These are phyloP conservation scores for Diaprepes abbreviatus DNA, from an alignment of 2,888 invertebrate genomes.

Conservation along the genomic window DNA sequence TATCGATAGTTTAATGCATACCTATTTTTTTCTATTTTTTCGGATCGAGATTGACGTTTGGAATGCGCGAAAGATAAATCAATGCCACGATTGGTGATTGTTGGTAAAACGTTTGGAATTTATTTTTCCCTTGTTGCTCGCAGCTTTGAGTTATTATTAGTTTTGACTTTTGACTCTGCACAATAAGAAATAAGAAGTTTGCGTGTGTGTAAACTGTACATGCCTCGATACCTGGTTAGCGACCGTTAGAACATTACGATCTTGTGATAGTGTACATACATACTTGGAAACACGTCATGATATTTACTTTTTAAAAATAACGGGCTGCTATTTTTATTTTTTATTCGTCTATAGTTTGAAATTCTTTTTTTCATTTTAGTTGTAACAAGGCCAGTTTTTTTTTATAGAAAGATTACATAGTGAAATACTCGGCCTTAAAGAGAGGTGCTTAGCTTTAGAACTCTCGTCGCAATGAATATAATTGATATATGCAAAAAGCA, in stretches of 20 bases:
- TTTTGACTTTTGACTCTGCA: slow-evolving; percentile 42
- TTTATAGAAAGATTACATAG: no score
- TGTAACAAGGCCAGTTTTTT: no score
- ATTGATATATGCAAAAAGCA: no score
- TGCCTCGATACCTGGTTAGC: slow-evolving; percentile 18
- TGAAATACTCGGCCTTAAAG: no score
- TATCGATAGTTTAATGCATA: neutral
- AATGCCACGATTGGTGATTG: slow-evolving; percentile 22
- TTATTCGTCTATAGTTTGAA: no score
- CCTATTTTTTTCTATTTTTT: neutral
- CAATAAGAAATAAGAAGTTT: slow-evolving; percentile 31
- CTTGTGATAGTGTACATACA: slow-evolving; percentile 29
- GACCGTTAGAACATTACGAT: slow-evolving; percentile 40
- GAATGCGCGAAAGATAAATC: slow-evolving; percentile 38
- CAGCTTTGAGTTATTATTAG: slow-evolving; percentile 39
- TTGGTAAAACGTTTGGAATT: slow-evolving; percentile 36
- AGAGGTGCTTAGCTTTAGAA: no score
- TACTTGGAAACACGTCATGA: slow-evolving; percentile 2
- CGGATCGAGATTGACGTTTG: slow-evolving; percentile 22
- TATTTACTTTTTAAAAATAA: slow-evolving; percentile 5
- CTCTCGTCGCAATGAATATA: no score
- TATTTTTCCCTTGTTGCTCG: slow-evolving; percentile 33
- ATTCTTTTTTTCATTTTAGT: no score
- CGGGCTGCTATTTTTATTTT: neutral
- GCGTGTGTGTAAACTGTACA: slow-evolving; percentile 39